Conservation (phyloP, 2,113 vertebrate genomes). For the Syngnathus typhle region DNA sequence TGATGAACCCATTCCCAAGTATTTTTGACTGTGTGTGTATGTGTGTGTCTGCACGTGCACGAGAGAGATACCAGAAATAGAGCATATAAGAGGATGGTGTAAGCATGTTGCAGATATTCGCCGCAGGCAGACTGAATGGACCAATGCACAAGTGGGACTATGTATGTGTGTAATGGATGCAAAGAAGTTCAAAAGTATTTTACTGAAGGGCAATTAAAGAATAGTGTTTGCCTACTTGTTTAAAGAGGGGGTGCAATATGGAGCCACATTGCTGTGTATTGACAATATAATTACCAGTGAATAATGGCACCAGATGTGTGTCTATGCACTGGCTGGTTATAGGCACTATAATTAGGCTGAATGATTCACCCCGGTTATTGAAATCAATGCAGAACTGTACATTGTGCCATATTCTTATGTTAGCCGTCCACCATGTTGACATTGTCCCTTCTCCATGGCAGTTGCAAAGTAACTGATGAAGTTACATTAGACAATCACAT, state of each 20-base stretch:
- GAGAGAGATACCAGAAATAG: background rate
- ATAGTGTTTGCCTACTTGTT: slow-evolving; percentile 23
- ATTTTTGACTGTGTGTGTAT: no score
- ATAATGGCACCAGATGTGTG: slow-evolving; percentile 43
- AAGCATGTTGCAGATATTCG: slow-evolving; percentile 19
- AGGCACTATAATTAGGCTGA: slow-evolving; percentile 47
- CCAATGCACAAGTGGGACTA: slow-evolving; percentile 41
- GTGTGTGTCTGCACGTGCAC: background rate
- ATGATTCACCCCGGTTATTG: slow-evolving; percentile 42
- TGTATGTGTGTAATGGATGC: slow-evolving; percentile 15
- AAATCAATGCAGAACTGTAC: slow-evolving; percentile 7
- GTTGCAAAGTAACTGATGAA: slow-evolving; percentile 19
- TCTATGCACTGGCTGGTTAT: slow-evolving; percentile 30
- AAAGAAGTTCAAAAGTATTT: slow-evolving; percentile 39
- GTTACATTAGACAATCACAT: background rate
- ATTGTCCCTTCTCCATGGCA: slow-evolving; percentile 3
- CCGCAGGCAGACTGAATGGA: slow-evolving; percentile 47
- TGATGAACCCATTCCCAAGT: slow-evolving; percentile 27
- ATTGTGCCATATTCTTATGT: slow-evolving; percentile 3
- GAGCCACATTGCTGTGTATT: slow-evolving; percentile 38
- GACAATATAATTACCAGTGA: slow-evolving; percentile 57
- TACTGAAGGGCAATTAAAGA: slow-evolving; percentile 62
- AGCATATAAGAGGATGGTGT: slow-evolving; percentile 20
- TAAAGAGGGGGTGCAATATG: slow-evolving; percentile 18
- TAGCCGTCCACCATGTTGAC: slow-evolving; percentile 10